phyloP scores from a whole-genome alignment of 2,113 vertebrate species.

The Pelodiscus sinensis region DNA sequence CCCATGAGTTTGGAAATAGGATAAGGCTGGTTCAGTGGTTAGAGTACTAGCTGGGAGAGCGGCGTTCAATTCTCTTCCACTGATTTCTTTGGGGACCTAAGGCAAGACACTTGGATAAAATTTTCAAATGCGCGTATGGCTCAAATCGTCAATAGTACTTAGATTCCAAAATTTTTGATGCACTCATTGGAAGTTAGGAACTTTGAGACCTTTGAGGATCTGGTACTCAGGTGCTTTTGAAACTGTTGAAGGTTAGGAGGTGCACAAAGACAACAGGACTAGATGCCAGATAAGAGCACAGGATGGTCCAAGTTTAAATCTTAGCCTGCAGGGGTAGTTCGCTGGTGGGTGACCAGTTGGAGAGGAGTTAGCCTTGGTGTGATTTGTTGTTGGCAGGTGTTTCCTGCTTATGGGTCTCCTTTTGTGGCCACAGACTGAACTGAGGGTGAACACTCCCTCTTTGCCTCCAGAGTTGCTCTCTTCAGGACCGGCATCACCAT shows the following conservation, averaged over 20 bases:
- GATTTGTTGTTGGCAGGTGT: not conserved
- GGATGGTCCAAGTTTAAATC: not conserved
- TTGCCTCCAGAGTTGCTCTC: not conserved
- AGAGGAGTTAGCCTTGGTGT: not conserved
- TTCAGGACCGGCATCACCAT: not conserved
- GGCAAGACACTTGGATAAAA: rapidly evolving
- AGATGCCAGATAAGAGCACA: not conserved
- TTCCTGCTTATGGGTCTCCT: not conserved
- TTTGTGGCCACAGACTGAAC: rapidly evolving
- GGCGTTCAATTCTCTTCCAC: not conserved
- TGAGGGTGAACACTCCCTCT: rapidly evolving
- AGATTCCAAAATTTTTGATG: not conserved
- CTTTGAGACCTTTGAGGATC: not conserved
- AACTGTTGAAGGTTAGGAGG: not conserved
- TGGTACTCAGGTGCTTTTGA: not conserved
- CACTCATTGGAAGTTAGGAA: not conserved
- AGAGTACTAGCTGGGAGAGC: rapidly evolving
- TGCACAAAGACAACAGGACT: not conserved
- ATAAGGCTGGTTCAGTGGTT: not conserved
- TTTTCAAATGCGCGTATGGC: not conserved
- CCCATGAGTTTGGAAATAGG: not conserved
- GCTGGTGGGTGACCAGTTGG: not conserved
- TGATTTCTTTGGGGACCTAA: not conserved
- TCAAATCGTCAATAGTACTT: rapidly evolving
- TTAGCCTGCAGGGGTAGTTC: not conserved